Conservation (phyloP, 2,888 invertebrate genomes). For the Epistrophella euchroma region DNA sequence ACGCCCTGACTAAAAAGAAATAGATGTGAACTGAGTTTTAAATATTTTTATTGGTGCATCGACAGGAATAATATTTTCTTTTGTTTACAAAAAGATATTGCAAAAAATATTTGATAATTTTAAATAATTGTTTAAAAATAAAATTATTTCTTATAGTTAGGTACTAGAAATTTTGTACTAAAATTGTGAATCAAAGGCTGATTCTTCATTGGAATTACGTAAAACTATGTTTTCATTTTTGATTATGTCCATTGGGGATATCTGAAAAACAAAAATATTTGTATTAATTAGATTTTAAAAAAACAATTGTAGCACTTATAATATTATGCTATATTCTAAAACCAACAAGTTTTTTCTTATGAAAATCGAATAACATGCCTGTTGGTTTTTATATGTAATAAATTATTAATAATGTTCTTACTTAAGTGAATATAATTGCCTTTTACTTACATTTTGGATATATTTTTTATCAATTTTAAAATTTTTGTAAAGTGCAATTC, state of each 20-base stretch:
- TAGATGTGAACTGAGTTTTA: background rate
- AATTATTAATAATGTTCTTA: no score
- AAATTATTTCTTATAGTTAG: background rate
- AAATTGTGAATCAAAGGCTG: constrained; percentile 41
- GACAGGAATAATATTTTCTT: background rate
- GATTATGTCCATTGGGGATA: constrained; percentile 53
- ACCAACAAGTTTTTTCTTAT: no score
- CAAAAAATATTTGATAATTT: background rate
- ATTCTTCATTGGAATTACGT: constrained; percentile 15
- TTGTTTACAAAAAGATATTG: background rate
- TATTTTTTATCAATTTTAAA: constrained; percentile 79
- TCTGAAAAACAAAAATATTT: constrained; percentile 27
- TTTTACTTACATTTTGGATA: constrained; percentile 78
- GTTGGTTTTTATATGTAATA: no score
- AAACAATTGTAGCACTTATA: no score
- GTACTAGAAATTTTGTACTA: constrained; percentile 11
- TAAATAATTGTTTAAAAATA: background rate
- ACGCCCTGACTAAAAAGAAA: no score
- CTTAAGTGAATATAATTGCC: no score
- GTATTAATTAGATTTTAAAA: no score
- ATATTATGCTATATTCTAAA: no score
- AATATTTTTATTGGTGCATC: constrained; percentile 9
- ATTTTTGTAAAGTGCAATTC: constrained; percentile 81
- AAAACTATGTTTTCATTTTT: constrained; percentile 40
- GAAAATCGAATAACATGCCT: no score